Conservation (phyloP, 2,797 vertebrate species). For the Eutrigla gurnardus region DNA sequence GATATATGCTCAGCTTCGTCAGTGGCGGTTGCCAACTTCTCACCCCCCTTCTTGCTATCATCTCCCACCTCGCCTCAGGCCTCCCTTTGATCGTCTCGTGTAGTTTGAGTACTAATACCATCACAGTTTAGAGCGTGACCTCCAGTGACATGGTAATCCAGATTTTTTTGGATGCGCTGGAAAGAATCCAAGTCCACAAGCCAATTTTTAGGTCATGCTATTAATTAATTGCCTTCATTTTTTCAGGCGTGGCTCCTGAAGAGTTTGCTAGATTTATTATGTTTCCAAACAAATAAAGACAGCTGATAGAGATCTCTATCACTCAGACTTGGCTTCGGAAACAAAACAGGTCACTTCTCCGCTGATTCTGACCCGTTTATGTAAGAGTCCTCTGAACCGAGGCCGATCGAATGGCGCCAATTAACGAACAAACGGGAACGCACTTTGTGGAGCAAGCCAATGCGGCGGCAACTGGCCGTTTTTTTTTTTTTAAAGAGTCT, state of each 20-base stretch:
- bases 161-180: neutral
- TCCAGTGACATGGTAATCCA: conserved; percentile 40
- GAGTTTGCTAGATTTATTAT: neutral
- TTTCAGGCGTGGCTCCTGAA: too few species aligned
- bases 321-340: conserved; percentile 33
- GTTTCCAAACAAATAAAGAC: conserved; percentile 21
- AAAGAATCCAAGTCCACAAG: neutral
- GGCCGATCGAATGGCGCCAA: conserved; percentile 39
- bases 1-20: conserved; percentile 33
- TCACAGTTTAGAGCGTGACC: conserved; percentile 12
- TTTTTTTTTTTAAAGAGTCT: conserved; percentile 29
- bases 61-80: conserved; percentile 22
- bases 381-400: conserved; percentile 63
- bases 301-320: conserved; percentile 23
- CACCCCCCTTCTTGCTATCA: conserved; percentile 10
- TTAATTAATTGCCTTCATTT: too few species aligned
- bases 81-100: conserved; percentile 47
- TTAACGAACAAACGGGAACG: conserved; percentile 59
- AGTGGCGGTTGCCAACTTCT: conserved; percentile 52
- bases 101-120: conserved; percentile 19
- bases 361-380: conserved; percentile 60
- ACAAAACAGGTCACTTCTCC: conserved; percentile 58
- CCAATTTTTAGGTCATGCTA: neutral
- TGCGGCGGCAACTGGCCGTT: neutral
- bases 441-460: conserved; percentile 24